Conservation (phyloP, 2,888 invertebrate species). For the Lasioglossum figueresi region DNA sequence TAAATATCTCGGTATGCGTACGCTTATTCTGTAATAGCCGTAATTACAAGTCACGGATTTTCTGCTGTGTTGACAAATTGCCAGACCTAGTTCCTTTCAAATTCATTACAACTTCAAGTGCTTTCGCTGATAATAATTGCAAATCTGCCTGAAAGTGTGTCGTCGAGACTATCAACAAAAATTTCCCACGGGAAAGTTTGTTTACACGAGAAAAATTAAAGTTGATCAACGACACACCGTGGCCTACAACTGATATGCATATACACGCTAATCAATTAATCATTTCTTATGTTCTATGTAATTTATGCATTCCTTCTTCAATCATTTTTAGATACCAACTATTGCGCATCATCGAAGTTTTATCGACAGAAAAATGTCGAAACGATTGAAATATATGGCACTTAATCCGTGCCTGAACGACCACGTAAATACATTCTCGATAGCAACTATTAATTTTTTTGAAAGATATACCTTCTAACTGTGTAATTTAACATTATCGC, state of each 20-base stretch:
- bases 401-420: not conserved
- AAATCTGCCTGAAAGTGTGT: not conserved
- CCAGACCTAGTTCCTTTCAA: slow-evolving; percentile 12
- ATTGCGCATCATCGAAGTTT: not conserved
- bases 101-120: not conserved
- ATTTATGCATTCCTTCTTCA: not conserved
- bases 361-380: not conserved
- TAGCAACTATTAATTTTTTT: not conserved
- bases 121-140: slow-evolving; percentile 17
- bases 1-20: slow-evolving; percentile 15
- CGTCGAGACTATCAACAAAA: not conserved
- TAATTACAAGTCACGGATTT: slow-evolving; percentile 25
- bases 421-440: not conserved
- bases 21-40: slow-evolving; percentile 10
- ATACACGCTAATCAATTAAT: not conserved
- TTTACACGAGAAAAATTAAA: not conserved
- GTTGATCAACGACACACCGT: too few species aligned
- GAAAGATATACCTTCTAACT: not conserved
- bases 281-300: not conserved
- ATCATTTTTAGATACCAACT: not conserved
- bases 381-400: not conserved
- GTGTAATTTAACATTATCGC: not conserved
- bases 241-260: too few species aligned
- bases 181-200: not conserved
- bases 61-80: slow-evolving; percentile 6